Conservation (phyloP, 2,797 vertebrate species). For the Austrolebias charrua region DNA sequence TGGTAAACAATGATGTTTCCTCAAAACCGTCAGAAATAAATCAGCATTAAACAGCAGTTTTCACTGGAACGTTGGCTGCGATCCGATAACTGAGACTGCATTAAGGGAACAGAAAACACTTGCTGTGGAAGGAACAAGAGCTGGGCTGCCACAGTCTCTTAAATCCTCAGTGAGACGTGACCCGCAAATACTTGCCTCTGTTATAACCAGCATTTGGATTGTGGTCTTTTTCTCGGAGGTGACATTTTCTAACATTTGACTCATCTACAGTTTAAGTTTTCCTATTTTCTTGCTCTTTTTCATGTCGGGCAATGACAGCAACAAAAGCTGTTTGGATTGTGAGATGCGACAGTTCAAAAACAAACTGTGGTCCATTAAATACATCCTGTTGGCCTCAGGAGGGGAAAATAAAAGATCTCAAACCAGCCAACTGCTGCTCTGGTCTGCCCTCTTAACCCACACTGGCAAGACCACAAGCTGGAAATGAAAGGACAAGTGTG, state of each 20-base stretch:
- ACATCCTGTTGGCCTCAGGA: constrained; percentile 68
- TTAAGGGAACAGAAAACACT: constrained; percentile 41
- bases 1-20: constrained; percentile 43
- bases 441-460: constrained; percentile 69
- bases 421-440: constrained; percentile 58
- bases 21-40: constrained; percentile 17
- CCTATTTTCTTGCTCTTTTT: constrained; percentile 48
- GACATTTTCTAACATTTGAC: constrained; percentile 53
- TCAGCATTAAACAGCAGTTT: constrained; percentile 21
- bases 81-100: constrained; percentile 22
- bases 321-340: constrained; percentile 35
- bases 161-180: constrained; percentile 35
- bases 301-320: constrained; percentile 25
- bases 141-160: constrained; percentile 28
- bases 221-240: constrained; percentile 53
- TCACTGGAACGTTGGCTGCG: constrained; percentile 19
- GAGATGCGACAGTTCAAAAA: constrained; percentile 74
- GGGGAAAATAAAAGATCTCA: constrained; percentile 50
- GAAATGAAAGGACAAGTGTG: constrained; percentile 64
- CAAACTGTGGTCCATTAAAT: constrained; percentile 73
- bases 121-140: constrained; percentile 16
- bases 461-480: constrained; percentile 67
- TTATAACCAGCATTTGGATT: constrained; percentile 58
- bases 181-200: constrained; percentile 28
- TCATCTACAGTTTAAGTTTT: constrained; percentile 43